Conservation (phyloP, 2,113 vertebrate genomes). For the Gopherus evgoodei region DNA sequence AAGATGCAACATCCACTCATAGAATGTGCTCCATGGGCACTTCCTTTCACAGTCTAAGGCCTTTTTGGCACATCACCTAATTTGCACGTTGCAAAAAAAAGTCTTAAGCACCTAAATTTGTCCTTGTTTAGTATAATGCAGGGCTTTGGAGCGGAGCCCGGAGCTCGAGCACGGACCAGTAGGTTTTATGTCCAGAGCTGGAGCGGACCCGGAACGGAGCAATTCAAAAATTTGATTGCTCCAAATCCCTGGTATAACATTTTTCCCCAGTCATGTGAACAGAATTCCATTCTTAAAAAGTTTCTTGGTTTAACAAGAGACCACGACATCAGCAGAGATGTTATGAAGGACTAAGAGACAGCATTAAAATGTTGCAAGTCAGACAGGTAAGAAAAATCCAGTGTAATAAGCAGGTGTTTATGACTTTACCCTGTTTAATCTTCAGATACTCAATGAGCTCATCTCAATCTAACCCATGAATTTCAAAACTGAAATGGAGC, state of each 20-base stretch:
- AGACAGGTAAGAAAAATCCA: background rate
- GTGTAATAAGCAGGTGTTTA: background rate
- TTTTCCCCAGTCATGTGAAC: background rate
- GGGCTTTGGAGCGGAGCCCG: no score
- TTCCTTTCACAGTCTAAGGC: background rate
- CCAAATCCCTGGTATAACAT: background rate
- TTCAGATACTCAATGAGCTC: background rate
- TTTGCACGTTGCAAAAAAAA: background rate
- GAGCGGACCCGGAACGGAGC: no score
- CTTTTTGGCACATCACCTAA: background rate
- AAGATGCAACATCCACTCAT: constrained; percentile 39
- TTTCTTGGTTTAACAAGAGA: background rate
- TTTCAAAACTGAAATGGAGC: background rate
- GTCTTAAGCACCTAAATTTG: background rate
- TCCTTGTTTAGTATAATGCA: background rate
- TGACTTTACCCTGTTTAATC: background rate
- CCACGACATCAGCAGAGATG: background rate
- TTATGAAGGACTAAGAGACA: background rate
- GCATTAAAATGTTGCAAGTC: background rate
- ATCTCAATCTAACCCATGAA: background rate
- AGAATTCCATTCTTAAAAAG: background rate
- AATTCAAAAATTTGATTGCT: no score
- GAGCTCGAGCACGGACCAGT: no score
- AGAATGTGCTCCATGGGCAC: background rate
- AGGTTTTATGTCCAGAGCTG: no score